Percentiles rank a stretch among this genome's conserved stretches.
Conservation (phyloP, 2,797 vertebrate genomes). For the Miichthys miiuy region DNA sequence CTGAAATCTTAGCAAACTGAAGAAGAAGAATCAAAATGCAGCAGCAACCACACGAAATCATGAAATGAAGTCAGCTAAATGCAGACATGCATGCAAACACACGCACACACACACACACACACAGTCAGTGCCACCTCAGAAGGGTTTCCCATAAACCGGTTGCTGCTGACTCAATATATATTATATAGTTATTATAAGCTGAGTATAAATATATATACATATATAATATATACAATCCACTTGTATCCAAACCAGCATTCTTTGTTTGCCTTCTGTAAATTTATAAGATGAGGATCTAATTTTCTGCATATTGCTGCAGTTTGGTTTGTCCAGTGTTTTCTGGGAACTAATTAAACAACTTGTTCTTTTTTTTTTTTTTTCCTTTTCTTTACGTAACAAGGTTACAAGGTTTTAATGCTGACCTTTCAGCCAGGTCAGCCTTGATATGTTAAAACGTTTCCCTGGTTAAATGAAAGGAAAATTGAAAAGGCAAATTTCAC, state of each 20-base stretch:
- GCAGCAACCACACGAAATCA: constrained; percentile 12
- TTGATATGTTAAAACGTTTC: too few species aligned
- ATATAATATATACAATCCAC: background rate
- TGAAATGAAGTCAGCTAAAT: constrained; percentile 23
- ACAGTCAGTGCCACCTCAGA: background rate
- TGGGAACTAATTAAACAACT: background rate
- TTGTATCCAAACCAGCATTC: background rate
- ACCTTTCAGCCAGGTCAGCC: too few species aligned
- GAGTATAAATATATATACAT: background rate
- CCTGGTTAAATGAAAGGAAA: too few species aligned
- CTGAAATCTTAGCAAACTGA: background rate
- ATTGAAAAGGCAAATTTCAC: too few species aligned
- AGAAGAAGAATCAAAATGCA: constrained; percentile 3
- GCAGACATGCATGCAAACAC: background rate
- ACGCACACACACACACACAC: background rate
- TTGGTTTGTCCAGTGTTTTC: background rate
- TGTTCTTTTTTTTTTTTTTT: background rate
- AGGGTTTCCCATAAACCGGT: constrained; percentile 45
- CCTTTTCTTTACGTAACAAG: too few species aligned
- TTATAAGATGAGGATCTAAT: background rate
- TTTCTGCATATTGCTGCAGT: constrained; percentile 16
- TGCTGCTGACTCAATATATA: constrained; percentile 50
- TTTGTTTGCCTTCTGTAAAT: background rate
- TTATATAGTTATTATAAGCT: too few species aligned
- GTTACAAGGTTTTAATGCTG: too few species aligned